These are phyloP conservation scores for Hippoglossus stenolepis DNA, from an alignment of 2,113 vertebrate species.

Conservation along the genomic window DNA sequence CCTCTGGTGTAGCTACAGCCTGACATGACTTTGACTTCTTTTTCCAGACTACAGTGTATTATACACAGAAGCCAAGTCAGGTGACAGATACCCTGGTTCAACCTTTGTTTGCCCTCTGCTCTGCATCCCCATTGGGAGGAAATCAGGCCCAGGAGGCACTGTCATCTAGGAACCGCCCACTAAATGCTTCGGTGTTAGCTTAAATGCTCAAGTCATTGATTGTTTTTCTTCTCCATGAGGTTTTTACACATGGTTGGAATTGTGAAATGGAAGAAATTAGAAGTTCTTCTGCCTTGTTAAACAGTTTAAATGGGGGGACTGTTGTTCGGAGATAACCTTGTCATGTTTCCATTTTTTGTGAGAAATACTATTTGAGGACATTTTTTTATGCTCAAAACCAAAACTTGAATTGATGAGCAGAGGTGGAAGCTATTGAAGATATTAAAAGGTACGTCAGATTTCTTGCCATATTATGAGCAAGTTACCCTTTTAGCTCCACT, in stretches of 20 bases:
- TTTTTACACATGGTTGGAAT: constrained; percentile 10
- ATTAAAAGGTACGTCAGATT: not conserved
- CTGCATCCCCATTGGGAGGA: constrained; percentile 38
- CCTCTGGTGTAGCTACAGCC: constrained; percentile 15
- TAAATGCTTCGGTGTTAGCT: constrained; percentile 14
- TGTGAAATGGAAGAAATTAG: not conserved
- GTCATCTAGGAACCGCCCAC: constrained; percentile 31
- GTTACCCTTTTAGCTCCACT: not conserved
- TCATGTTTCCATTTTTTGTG: not conserved
- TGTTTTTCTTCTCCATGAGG: not conserved
- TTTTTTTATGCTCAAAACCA: too few species aligned
- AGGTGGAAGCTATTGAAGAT: not conserved
- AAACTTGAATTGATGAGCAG: not conserved
- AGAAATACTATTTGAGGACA: not conserved
- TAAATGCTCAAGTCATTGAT: not conserved
- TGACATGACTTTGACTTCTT: constrained; percentile 37
- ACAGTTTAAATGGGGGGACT: not conserved
- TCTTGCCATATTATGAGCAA: constrained; percentile 1
- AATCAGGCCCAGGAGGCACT: constrained; percentile 33
- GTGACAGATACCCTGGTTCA: constrained; percentile 47
- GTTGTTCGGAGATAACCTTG: not conserved
- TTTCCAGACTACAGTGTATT: constrained; percentile 19
- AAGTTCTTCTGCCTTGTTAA: not conserved
- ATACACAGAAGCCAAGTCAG: constrained; percentile 52
- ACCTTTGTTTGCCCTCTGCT: constrained; percentile 60